Percentiles rank a stretch among this genome's conserved stretches.
Evolutionary conservation across 2,888 invertebrate genomes (phyloP).

Genomic region (Morpho deidamia): DNA sequence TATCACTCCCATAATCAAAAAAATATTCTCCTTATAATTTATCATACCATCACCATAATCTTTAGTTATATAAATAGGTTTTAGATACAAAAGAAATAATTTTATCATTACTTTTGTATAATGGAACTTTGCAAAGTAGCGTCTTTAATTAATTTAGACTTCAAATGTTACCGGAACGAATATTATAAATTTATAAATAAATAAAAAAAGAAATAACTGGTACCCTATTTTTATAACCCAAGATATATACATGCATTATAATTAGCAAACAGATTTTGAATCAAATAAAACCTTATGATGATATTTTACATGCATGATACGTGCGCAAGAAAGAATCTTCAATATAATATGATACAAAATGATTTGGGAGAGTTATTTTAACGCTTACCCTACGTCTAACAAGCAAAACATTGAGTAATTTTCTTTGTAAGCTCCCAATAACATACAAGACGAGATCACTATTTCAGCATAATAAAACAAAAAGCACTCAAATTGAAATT

Average conservation of each 20-base stretch:
- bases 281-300: not conserved
- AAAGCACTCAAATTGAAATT: not conserved
- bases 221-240: conserved; percentile 5
- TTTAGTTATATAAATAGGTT: conserved; percentile 13
- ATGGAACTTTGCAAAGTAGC: no score
- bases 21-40: not conserved
- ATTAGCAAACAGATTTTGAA: not conserved
- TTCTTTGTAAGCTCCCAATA: not conserved
- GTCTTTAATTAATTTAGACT: no score
- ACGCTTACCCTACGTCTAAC: not conserved
- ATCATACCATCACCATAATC: conserved; percentile 12
- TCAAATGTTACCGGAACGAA: no score
- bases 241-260: conserved; percentile 1
- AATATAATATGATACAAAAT: not conserved
- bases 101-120: not conserved
- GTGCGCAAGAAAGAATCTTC: not conserved
- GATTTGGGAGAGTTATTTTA: not conserved
- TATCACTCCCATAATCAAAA: no score
- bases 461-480: not conserved
- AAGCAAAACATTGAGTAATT: not conserved
- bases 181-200: no score
- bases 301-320: conserved; percentile 1
- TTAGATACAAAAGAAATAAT: not conserved
- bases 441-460: not conserved
- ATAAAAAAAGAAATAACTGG: not conserved